A percentile compares a stretch with the other conserved stretches of the same genome.
These are phyloP conservation scores for Sylvia atricapilla DNA, from an alignment of 2,113 vertebrate species.

Conservation along the genomic window DNA sequence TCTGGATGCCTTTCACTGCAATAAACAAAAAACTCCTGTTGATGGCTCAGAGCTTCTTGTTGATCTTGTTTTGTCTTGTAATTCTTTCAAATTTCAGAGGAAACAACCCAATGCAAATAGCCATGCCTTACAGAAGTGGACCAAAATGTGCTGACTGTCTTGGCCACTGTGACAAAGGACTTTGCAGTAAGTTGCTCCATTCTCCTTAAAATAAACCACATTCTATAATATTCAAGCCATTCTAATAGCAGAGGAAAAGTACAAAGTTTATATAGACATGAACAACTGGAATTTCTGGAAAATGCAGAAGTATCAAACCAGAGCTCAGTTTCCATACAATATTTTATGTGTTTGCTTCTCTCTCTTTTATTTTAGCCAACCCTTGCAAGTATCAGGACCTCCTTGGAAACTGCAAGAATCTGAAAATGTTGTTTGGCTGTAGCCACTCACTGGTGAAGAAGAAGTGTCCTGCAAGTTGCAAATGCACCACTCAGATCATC, in stretches of 20 bases:
- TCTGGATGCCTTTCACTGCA: background rate
- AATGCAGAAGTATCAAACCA: background rate
- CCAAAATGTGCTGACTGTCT: conserved; percentile 60
- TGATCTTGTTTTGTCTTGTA: background rate
- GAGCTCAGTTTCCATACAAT: background rate
- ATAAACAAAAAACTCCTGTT: background rate
- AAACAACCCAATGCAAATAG: conserved; percentile 10
- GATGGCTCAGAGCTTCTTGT: background rate
- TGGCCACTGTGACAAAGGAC: conserved; percentile 54
- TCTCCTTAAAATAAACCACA: background rate
- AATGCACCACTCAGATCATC: conserved; percentile 16
- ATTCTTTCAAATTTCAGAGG: conserved; percentile 56
- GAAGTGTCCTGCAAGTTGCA: conserved; percentile 15
- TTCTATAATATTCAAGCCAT: background rate
- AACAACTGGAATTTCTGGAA: background rate
- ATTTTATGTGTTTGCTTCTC: background rate
- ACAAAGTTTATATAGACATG: background rate
- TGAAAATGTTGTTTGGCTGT: background rate
- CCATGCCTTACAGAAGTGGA: conserved; percentile 54
- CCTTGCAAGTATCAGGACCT: background rate
- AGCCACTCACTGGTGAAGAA: background rate
- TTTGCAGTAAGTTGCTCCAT: conserved; percentile 71
- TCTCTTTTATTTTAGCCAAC: conserved; percentile 29
- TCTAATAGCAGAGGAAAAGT: background rate
- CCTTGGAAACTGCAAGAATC: background rate